A percentile compares a stretch with the other conserved stretches of the same genome.
phyloP scores from a whole-genome alignment of 2,113 vertebrate species.

The Epinephelus moara region DNA sequence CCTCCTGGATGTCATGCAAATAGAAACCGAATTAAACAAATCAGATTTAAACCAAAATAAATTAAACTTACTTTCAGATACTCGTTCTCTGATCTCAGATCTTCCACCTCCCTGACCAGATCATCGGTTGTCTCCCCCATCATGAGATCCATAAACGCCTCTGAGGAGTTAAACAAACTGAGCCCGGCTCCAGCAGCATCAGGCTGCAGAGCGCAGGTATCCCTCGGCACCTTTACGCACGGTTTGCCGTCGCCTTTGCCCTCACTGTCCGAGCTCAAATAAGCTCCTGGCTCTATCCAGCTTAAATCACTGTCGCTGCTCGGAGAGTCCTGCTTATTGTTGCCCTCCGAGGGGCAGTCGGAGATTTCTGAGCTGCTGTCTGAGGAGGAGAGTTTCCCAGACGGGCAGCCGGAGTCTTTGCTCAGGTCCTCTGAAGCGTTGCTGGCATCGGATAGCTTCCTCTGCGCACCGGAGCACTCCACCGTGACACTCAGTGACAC shows the following conservation, averaged over 20 bases:
- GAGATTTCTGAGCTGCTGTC: slow-evolving; percentile 94
- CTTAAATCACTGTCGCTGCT: slow-evolving; percentile 80
- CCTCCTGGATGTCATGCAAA: neutral
- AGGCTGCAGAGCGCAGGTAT: slow-evolving; percentile 56
- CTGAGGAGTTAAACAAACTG: slow-evolving; percentile 39
- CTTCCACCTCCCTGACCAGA: slow-evolving; percentile 92
- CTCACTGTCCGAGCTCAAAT: slow-evolving; percentile 49
- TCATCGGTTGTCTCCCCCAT: slow-evolving; percentile 87
- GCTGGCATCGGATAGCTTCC: slow-evolving; percentile 82
- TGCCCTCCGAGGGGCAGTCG: slow-evolving; percentile 90
- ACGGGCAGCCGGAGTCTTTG: slow-evolving; percentile 80
- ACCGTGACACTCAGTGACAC: neutral
- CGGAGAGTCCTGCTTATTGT: slow-evolving; percentile 84
- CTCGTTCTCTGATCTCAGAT: slow-evolving; percentile 97
- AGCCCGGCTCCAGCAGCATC: slow-evolving; percentile 79
- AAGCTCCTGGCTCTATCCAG: slow-evolving; percentile 72
- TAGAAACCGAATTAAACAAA: neutral
- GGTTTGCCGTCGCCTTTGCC: slow-evolving; percentile 18
- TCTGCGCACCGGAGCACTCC: slow-evolving; percentile 65
- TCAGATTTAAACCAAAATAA: neutral
- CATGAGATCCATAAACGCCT: slow-evolving; percentile 83
- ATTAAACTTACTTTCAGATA: slow-evolving; percentile 92
- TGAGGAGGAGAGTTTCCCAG: slow-evolving; percentile 85
- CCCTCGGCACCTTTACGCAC: slow-evolving; percentile 58
- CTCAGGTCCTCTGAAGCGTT: slow-evolving; percentile 80